phyloP scores from a whole-genome alignment of 2,888 invertebrate genomes.

The Operophtera brumata region DNA sequence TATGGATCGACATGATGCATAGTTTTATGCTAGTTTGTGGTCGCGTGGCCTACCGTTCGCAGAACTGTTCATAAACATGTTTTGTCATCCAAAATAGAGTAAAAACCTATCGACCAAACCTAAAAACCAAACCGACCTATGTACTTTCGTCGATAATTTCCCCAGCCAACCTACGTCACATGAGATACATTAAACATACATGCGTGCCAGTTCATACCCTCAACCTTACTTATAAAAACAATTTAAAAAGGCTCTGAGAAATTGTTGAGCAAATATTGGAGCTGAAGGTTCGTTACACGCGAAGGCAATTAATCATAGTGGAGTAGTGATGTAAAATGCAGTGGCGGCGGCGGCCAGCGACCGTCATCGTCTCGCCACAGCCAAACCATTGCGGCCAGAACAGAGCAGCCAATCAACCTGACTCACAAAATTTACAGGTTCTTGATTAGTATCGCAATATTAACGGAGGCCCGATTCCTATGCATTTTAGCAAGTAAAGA shows the following conservation, averaged over 20 bases:
- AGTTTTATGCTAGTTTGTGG: too few species aligned
- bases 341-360: constrained; percentile 24
- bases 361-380: constrained; percentile 25
- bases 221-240: not conserved
- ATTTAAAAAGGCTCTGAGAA: constrained; percentile 27
- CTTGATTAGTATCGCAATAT: too few species aligned
- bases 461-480: too few species aligned
- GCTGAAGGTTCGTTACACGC: constrained; percentile 39
- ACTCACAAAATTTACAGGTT: not conserved
- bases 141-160: too few species aligned
- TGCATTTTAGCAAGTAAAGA: too few species aligned
- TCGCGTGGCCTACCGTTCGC: too few species aligned
- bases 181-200: constrained; percentile 2
- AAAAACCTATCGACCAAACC: too few species aligned
- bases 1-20: too few species aligned
- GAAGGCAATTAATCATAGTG: constrained; percentile 49
- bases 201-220: not conserved
- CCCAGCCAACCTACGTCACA: not conserved
- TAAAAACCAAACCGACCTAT: too few species aligned
- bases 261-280: constrained; percentile 46
- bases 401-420: not conserved
- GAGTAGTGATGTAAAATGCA: constrained; percentile 34
- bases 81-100: too few species aligned
- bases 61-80: too few species aligned
- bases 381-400: not conserved